Conservation (phyloP, 2,797 vertebrate genomes). For the Pelochelys cantorii region DNA sequence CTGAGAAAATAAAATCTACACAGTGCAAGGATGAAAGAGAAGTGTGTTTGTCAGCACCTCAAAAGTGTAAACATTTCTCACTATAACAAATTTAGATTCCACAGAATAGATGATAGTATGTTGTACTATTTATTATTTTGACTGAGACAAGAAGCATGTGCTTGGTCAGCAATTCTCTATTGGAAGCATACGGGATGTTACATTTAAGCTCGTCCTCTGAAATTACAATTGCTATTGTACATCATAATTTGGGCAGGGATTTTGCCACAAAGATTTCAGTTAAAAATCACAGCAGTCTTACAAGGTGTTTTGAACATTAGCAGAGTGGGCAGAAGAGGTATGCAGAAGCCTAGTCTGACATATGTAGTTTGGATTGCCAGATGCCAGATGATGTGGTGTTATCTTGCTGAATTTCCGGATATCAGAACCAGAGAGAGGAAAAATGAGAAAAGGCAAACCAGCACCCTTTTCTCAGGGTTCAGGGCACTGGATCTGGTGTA, state of each 20-base stretch:
- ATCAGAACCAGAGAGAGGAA: neutral
- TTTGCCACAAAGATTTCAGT: slow-evolving; percentile 17
- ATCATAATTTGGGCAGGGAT: slow-evolving; percentile 24
- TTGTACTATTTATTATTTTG: neutral
- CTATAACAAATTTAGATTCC: slow-evolving; percentile 34
- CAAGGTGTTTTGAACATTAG: neutral
- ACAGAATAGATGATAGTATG: neutral
- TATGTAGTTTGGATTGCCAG: neutral
- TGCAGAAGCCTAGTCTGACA: neutral
- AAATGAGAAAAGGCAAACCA: neutral
- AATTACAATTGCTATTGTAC: slow-evolving; percentile 21
- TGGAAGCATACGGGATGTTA: slow-evolving; percentile 30
- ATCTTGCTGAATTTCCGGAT: neutral
- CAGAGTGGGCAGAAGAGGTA: neutral
- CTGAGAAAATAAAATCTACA: slow-evolving; percentile 19
- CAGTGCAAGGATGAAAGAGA: neutral
- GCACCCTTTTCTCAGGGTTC: neutral
- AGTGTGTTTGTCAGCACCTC: neutral
- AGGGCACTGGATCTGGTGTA: neutral
- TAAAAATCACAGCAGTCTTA: neutral
- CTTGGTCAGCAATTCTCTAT: slow-evolving; percentile 9
- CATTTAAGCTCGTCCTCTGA: slow-evolving; percentile 8
- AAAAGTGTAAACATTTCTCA: slow-evolving; percentile 27
- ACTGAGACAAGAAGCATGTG: neutral
- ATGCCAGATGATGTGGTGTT: neutral